Evolutionary conservation across 2,113 vertebrate genomes (phyloP).

Genomic region (Albula goreensis): DNA sequence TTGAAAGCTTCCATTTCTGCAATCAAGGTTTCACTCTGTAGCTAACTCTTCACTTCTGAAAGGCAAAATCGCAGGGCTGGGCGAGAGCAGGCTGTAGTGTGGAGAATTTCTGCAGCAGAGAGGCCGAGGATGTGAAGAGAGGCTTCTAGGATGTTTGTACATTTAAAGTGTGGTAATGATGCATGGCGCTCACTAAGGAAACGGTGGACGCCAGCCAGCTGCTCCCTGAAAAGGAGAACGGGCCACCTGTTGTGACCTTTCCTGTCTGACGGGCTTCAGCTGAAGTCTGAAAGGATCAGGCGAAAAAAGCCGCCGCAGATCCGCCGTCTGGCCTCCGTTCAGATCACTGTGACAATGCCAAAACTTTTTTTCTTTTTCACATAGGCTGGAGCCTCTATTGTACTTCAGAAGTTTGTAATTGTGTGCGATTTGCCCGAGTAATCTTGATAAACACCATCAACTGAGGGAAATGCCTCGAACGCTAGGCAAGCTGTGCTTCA

Average conservation of each 20-base stretch:
- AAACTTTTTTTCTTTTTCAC: background rate
- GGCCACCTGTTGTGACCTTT: conserved; percentile 65
- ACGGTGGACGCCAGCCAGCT: conserved; percentile 56
- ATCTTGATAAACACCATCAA: background rate
- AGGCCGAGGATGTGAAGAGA: conserved; percentile 42
- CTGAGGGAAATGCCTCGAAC: too few relatives aligned
- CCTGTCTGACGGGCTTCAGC: conserved; percentile 37
- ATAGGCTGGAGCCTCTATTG: background rate
- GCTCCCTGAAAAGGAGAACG: conserved; percentile 41
- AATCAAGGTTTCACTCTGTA: background rate
- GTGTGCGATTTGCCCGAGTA: background rate
- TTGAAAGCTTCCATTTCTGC: conserved; percentile 4
- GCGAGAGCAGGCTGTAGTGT: conserved; percentile 38
- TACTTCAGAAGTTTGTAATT: background rate
- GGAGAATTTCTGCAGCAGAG: conserved; percentile 48
- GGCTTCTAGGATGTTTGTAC: conserved; percentile 41
- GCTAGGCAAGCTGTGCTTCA: background rate
- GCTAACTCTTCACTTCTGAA: conserved; percentile 2
- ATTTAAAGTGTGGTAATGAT: conserved; percentile 70
- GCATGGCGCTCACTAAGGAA: conserved; percentile 62
- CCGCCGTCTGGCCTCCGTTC: background rate
- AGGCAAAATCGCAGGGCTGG: conserved; percentile 20
- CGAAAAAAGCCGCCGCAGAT: conserved; percentile 33
- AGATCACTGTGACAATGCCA: background rate
- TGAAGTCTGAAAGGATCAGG: conserved; percentile 48